These are phyloP conservation scores for Brachyptera putata DNA, from an alignment of 2,888 invertebrate genomes.

Conservation along the genomic window DNA sequence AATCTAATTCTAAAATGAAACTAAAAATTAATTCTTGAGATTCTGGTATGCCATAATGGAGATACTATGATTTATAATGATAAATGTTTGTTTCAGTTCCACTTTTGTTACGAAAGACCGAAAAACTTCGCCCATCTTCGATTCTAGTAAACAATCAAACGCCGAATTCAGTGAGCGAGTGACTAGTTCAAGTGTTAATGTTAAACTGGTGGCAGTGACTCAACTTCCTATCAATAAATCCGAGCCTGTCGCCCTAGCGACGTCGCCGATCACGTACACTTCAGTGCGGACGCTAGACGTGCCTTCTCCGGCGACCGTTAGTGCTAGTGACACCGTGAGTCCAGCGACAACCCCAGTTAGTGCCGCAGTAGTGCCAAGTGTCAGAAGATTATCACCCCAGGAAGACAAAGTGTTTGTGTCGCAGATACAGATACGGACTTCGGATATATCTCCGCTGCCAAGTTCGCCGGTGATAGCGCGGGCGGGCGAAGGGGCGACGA, in stretches of 20 bases:
- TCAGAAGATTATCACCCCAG: not conserved
- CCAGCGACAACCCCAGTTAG: slow-evolving; percentile 4
- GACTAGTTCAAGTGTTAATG: slow-evolving; percentile 14
- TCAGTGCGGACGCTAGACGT: slow-evolving; percentile 5
- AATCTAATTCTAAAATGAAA: too few species aligned
- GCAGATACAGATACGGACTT: not conserved
- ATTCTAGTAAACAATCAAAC: not conserved
- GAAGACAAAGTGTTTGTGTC: slow-evolving; percentile 19
- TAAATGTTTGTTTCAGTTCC: slow-evolving; percentile 32
- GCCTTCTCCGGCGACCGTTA: not conserved
- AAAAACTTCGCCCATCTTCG: not conserved
- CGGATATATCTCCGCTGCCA: not conserved
- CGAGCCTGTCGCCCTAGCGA: not conserved
- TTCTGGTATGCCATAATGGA: too few species aligned
- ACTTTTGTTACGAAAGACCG: slow-evolving; percentile 29
- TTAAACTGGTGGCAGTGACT: slow-evolving; percentile 16
- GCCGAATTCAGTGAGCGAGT: slow-evolving; percentile 4
- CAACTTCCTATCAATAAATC: slow-evolving; percentile 5
- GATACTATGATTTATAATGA: too few species aligned
- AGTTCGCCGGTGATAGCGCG: slow-evolving; percentile 8
- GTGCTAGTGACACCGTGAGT: slow-evolving; percentile 2
- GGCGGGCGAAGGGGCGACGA: slow-evolving; percentile 34
- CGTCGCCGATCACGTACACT: slow-evolving; percentile 7
- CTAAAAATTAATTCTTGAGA: too few species aligned
- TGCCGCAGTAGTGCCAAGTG: slow-evolving; percentile 23